Evolutionary conservation across 2,888 invertebrate genomes (phyloP), one percentile per base, ranked within the genome.

Genomic region (Lasioglossum villosulum): DNA sequence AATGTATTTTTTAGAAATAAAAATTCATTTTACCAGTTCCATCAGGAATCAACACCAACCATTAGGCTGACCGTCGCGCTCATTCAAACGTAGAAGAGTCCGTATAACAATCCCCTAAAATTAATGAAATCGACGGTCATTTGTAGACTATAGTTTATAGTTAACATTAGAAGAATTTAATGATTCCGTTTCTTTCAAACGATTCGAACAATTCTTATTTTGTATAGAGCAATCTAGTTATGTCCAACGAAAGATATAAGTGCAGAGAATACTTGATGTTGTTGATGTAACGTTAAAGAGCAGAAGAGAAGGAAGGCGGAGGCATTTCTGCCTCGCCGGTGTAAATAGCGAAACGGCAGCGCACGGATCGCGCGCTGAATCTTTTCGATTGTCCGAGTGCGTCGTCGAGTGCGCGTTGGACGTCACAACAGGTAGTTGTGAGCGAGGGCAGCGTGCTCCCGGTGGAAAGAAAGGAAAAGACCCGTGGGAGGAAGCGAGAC

Each of bases 401-500:
- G 88, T 90, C 86, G 86, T 68, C 87, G 88, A 88, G 81, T 87
- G 87, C 90, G 88, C 89, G 84, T 84, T 90, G 91, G 83, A 93
- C 92, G 93, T 93, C 93, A 94, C 94, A 94, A 94, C 94, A 94
- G 94, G 94, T 94, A 94, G 94, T 94, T 92, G 56, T 56, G 94
- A 91, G 91, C 91, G 92, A 91, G 90, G 84, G 90, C 90, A 91
- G 92, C 92, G 92, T 93, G 94, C 90, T 92, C 84, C 91, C 89
- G 90, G 88, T 86, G 82, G 88, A 85, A 88, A 89, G 89, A 88
- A 90, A 89, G 78, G 84, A 84, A 86, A 75, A 79, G 86, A 85
- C 73, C n/a, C 71, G 78, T 75, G 79, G 30, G 92, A 83, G 79
- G 70, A 78, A 85, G 87, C 75, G 87, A 87, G 87, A 88, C 83